Evolutionary conservation across 2,797 vertebrate species (phyloP).

Genomic region (Manis pentadactyla): DNA sequence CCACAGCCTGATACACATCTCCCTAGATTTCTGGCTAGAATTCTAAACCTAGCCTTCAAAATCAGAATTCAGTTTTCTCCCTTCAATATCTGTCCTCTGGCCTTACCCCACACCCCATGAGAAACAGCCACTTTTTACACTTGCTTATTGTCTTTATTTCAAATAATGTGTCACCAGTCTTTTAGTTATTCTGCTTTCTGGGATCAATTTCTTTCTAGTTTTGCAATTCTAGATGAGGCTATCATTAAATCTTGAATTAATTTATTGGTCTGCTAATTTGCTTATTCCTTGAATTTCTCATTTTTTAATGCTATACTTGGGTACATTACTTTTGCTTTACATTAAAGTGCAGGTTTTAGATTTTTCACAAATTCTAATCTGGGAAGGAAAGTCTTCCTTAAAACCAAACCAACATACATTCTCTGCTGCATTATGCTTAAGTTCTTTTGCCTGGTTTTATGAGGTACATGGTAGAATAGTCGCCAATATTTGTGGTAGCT

Average conservation of each 20-base stretch:
- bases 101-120: neutral
- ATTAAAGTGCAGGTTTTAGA: neutral
- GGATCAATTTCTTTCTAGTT: constrained; percentile 21
- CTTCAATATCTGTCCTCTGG: neutral
- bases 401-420: neutral
- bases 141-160: constrained; percentile 36
- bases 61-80: neutral
- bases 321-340: constrained; percentile 25
- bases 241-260: neutral
- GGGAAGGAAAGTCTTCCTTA: neutral
- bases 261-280: constrained; percentile 23
- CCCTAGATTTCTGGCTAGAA: constrained; percentile 39
- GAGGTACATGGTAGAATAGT: constrained; percentile 22
- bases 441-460: constrained; percentile 8
- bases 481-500: constrained; percentile 35
- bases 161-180: neutral
- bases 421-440: constrained; percentile 6
- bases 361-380: constrained; percentile 39
- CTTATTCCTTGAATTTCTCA: neutral
- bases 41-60: constrained; percentile 16
- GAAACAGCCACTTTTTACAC: neutral
- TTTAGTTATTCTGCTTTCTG: neutral
- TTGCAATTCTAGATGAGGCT: neutral
- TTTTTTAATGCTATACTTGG: constrained; percentile 43
- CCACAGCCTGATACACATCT: neutral